Conservation (phyloP, 2,797 vertebrate species). For the Capromys pilorides region DNA sequence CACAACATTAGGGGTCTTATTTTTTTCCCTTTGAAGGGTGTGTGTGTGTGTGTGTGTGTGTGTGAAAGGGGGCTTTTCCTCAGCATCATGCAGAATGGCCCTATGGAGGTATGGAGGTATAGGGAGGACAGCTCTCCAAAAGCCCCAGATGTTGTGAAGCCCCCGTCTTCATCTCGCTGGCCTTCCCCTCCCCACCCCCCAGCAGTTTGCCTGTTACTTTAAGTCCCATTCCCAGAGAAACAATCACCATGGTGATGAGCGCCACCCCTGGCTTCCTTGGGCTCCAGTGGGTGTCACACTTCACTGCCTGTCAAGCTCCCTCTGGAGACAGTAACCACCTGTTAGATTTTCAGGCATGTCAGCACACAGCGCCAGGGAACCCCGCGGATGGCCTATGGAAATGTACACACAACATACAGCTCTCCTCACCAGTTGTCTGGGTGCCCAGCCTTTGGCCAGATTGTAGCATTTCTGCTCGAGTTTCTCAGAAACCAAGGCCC, state of each 20-base stretch:
- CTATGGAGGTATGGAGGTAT: not conserved
- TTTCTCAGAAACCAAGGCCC: slow-evolving; percentile 61
- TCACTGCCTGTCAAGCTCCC: slow-evolving; percentile 55
- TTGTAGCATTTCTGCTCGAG: slow-evolving; percentile 57
- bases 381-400: not conserved
- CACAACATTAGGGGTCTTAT: not conserved
- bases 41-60: not conserved
- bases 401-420: not conserved
- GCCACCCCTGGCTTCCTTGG: slow-evolving; percentile 41
- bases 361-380: not conserved
- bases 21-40: slow-evolving; percentile 1
- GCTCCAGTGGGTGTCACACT: slow-evolving; percentile 34
- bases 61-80: not conserved
- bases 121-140: not conserved
- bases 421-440: slow-evolving; percentile 49
- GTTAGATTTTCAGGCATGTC: slow-evolving; percentile 67
- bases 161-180: not conserved
- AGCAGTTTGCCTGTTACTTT: slow-evolving; percentile 64
- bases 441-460: slow-evolving; percentile 43
- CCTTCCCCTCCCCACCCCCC: no score
- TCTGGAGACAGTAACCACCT: slow-evolving; percentile 49
- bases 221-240: slow-evolving; percentile 73
- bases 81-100: not conserved
- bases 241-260: slow-evolving; percentile 42
- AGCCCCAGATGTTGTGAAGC: not conserved